Evolutionary conservation across 2,888 invertebrate genomes (phyloP).

Genomic region (Tipula confusa): DNA sequence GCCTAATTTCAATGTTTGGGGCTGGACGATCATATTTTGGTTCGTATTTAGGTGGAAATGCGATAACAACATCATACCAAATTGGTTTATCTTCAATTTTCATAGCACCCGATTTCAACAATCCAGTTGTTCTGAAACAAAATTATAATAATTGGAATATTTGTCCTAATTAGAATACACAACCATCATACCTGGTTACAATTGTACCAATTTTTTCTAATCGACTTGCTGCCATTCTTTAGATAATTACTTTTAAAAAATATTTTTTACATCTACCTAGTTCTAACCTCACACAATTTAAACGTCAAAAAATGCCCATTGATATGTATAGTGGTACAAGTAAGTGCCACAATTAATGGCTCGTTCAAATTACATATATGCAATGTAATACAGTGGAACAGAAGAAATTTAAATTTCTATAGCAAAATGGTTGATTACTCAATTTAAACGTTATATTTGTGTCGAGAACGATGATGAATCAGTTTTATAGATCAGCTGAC

Average conservation of each 20-base stretch:
- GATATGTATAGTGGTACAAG: neutral
- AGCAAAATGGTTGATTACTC: neutral
- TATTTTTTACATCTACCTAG: neutral
- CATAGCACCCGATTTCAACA: conserved; percentile 75
- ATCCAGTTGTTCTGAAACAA: conserved; percentile 61
- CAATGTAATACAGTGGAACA: neutral
- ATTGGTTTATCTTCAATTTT: conserved; percentile 78
- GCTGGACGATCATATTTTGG: conserved; percentile 70
- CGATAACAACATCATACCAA: conserved; percentile 89
- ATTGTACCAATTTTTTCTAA: conserved; percentile 71
- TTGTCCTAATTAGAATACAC: neutral
- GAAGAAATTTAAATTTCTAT: neutral
- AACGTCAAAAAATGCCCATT: neutral
- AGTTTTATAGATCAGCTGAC: too few relatives aligned
- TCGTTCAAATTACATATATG: neutral
- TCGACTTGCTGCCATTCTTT: conserved; percentile 61
- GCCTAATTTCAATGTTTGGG: conserved; percentile 57
- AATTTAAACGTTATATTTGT: neutral
- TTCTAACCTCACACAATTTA: neutral
- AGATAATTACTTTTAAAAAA: neutral
- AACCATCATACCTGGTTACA: conserved; percentile 55
- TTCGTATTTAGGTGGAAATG: conserved; percentile 83
- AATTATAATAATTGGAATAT: conserved; percentile 39
- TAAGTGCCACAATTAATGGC: neutral
- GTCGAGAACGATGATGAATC: neutral